Conservation (phyloP, 2,888 invertebrate species). For the Ceramica pisi region DNA sequence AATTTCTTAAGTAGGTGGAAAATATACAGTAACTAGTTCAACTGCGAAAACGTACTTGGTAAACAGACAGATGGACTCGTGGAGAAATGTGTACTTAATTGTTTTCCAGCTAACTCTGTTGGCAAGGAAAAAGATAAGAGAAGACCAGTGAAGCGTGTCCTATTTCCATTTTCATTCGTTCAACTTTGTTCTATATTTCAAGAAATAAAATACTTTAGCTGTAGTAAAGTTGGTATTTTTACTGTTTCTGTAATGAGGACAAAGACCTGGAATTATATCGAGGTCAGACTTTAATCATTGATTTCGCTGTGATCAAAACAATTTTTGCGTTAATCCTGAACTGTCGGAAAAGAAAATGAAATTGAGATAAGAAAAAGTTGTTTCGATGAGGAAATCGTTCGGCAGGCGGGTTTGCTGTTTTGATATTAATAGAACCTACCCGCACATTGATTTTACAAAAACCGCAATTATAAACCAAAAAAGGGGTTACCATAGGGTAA, state of each 20-base stretch:
- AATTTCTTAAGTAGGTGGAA: background rate
- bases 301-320: constrained; percentile 8
- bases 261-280: constrained; percentile 10
- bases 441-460: too few relatives aligned
- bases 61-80: background rate
- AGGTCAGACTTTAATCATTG: constrained; percentile 7
- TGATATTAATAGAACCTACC: background rate
- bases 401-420: background rate
- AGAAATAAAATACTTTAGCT: constrained; percentile 7
- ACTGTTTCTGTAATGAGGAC: constrained; percentile 2
- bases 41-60: background rate
- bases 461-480: too few relatives aligned
- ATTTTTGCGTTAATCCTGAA: background rate
- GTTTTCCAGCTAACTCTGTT: constrained; percentile 22
- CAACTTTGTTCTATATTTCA: constrained; percentile 16
- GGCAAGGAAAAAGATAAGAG: constrained; percentile 1
- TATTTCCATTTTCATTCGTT: constrained; percentile 16
- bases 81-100: constrained; percentile 3
- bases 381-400: background rate
- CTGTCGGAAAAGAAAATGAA: background rate
- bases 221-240: constrained; percentile 14
- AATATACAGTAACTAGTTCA: background rate
- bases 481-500: too few relatives aligned
- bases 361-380: background rate
- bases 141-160: constrained; percentile 10